These are phyloP conservation scores for Ptychoptera albimana DNA, from an alignment of 2,888 invertebrate species.

Conservation along the genomic window DNA sequence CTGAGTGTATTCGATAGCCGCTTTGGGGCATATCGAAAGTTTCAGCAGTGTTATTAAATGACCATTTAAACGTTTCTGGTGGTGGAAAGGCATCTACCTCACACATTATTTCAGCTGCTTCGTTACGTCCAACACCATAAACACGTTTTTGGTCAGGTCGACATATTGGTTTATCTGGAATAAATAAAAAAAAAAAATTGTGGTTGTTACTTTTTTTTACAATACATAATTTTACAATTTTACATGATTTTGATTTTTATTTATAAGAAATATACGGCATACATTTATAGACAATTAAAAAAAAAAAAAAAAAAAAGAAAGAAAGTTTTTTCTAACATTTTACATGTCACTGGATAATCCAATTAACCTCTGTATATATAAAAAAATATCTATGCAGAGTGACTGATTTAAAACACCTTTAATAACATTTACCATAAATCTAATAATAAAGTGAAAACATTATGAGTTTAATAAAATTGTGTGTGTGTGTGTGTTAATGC, in stretches of 20 bases:
- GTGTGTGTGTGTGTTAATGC: no score
- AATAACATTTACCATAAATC: no score
- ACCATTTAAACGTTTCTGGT: constrained; percentile 73
- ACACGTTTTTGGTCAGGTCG: constrained; percentile 55
- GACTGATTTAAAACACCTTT: no score
- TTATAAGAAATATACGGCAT: no score
- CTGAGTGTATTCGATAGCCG: constrained; percentile 41
- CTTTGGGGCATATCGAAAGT: constrained; percentile 56
- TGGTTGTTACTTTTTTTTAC: background rate
- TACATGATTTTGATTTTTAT: no score
- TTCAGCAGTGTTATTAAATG: constrained; percentile 77
- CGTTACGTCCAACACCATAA: constrained; percentile 70
- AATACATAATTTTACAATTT: no score
- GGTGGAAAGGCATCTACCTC: constrained; percentile 74
- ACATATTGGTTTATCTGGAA: constrained; percentile 71
- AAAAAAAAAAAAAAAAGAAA: background rate
- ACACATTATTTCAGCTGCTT: constrained; percentile 62
- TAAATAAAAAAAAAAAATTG: constrained; percentile 8
- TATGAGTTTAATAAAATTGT: no score
- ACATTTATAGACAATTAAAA: no score
- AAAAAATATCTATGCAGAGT: no score
- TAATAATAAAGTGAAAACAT: no score
- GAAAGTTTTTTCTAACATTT: background rate
- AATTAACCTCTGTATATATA: no score
- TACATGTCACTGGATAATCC: background rate